phyloP scores from a whole-genome alignment of 2,797 vertebrate genomes.

The Tragelaphus oryx region DNA sequence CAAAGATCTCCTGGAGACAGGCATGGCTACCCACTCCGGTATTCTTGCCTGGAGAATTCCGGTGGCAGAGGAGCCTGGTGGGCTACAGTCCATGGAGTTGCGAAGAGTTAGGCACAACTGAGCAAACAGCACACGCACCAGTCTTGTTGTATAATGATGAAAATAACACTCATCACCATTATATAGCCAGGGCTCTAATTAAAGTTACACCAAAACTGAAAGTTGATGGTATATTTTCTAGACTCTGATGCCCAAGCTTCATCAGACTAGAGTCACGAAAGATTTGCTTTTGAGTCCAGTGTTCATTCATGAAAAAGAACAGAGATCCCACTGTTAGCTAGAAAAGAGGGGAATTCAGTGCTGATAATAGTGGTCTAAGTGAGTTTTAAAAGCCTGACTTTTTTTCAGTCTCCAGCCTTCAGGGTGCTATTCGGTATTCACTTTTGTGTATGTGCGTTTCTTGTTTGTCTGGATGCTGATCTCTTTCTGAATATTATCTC shows the following conservation, averaged over 20 bases:
- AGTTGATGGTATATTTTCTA: neutral
- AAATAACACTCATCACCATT: neutral
- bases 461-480: neutral
- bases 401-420: neutral
- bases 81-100: neutral
- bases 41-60: neutral
- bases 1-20: neutral
- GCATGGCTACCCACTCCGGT: neutral
- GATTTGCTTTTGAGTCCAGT: constrained; percentile 2
- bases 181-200: neutral
- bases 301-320: neutral
- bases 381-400: neutral
- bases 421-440: neutral
- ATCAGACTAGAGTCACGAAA: neutral
- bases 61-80: neutral
- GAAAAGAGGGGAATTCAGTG: neutral
- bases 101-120: neutral
- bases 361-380: neutral
- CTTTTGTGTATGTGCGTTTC: neutral
- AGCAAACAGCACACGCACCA: neutral
- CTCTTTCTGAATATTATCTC: neutral
- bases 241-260: neutral
- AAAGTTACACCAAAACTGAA: neutral
- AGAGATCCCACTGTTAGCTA: neutral
- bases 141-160: neutral